phyloP scores from a whole-genome alignment of 2,888 invertebrate species.

The Saturnia japonica region DNA sequence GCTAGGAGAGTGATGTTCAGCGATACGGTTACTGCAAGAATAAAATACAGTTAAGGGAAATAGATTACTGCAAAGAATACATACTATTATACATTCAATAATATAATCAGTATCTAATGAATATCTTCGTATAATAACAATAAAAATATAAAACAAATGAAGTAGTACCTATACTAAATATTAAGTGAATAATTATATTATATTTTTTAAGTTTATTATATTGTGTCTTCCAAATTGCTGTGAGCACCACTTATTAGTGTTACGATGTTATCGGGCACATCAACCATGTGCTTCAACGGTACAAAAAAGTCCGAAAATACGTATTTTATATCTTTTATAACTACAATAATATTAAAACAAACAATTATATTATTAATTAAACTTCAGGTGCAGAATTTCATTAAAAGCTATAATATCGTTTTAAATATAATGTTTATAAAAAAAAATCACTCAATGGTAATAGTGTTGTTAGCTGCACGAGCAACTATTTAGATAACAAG shows the following conservation, averaged over 20 bases:
- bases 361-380: background rate
- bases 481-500: too few species aligned
- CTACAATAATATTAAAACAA: background rate
- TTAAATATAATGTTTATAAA: too few species aligned
- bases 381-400: background rate
- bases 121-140: background rate
- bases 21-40: constrained; percentile 86
- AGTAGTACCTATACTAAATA: background rate
- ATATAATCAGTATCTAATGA: background rate
- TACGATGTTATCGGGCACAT: background rate
- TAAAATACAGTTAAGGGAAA: constrained; percentile 21
- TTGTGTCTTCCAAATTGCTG: background rate
- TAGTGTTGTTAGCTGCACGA: too few species aligned
- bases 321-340: background rate
- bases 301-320: background rate
- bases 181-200: background rate
- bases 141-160: background rate
- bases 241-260: background rate
- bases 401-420: background rate
- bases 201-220: background rate
- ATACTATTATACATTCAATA: background rate
- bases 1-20: constrained; percentile 86
- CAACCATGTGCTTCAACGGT: background rate
- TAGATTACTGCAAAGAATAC: background rate
- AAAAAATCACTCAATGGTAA: too few species aligned